Conservation (phyloP, 2,888 invertebrate species). For the Stenchaetothrips biformis region DNA sequence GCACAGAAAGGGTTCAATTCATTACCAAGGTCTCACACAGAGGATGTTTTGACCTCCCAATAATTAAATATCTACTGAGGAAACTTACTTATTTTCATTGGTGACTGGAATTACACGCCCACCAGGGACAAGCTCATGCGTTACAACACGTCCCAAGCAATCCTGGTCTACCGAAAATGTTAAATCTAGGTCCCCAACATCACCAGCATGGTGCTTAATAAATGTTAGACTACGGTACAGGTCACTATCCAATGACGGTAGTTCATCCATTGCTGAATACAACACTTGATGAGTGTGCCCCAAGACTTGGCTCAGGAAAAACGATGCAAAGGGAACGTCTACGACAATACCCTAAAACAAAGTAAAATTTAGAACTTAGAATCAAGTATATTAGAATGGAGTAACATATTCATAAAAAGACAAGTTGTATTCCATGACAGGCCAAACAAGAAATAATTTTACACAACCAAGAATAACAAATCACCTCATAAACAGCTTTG, state of each 20-base stretch:
- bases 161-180: constrained; percentile 97
- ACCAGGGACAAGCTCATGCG: constrained; percentile 92
- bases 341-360: constrained; percentile 81
- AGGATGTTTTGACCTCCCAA: constrained; percentile 32
- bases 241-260: constrained; percentile 93
- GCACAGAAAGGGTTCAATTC: constrained; percentile 42
- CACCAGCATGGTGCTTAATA: constrained; percentile 89
- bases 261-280: constrained; percentile 96
- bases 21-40: neutral
- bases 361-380: constrained; percentile 26
- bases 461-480: constrained; percentile 8
- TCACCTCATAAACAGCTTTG: constrained; percentile 94
- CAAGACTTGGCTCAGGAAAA: constrained; percentile 92
- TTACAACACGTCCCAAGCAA: constrained; percentile 85
- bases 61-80: constrained; percentile 32
- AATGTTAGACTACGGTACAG: constrained; percentile 93
- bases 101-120: constrained; percentile 90
- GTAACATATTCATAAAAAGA: constrained; percentile 18
- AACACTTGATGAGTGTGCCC: constrained; percentile 85
- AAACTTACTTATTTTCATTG: constrained; percentile 85
- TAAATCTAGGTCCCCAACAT: constrained; percentile 86
- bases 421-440: neutral
- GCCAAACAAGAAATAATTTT: neutral
- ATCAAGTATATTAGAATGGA: neutral
- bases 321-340: constrained; percentile 97